Conservation (phyloP, 2,888 invertebrate species). For the Seira musarum region DNA sequence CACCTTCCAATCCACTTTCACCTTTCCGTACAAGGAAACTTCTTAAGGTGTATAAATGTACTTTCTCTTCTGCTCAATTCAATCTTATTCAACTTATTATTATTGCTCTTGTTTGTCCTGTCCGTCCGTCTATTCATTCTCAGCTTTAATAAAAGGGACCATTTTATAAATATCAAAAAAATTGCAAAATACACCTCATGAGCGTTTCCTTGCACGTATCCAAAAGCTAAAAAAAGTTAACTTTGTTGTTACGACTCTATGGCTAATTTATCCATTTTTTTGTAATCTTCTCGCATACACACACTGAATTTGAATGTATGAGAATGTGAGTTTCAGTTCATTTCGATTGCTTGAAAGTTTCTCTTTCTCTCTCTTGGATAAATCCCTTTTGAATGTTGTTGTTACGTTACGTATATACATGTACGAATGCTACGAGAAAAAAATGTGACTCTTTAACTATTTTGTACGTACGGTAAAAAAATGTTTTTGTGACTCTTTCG, state of each 20-base stretch:
- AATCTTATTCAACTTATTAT: not conserved
- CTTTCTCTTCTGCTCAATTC: no score
- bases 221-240: not conserved
- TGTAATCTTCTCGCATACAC: not conserved
- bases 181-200: not conserved
- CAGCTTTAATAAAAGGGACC: no score
- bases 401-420: not conserved
- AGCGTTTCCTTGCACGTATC: no score
- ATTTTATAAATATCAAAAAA: not conserved
- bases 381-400: not conserved
- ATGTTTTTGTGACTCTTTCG: conserved; percentile 6
- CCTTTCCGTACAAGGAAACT: not conserved
- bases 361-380: not conserved
- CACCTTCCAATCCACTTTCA: conserved; percentile 12
- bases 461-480: not conserved
- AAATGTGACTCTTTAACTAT: not conserved
- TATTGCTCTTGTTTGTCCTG: not conserved
- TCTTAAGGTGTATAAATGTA: not conserved
- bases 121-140: not conserved
- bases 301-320: conserved; percentile 13
- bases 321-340: not conserved
- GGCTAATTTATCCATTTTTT: not conserved
- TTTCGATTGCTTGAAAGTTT: not conserved
- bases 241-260: not conserved
- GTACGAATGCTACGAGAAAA: not conserved